Percentiles rank a stretch among this genome's conserved stretches.
These are phyloP conservation scores for Epinotia demarniana DNA, from an alignment of 2,888 invertebrate genomes.

Conservation along the genomic window DNA sequence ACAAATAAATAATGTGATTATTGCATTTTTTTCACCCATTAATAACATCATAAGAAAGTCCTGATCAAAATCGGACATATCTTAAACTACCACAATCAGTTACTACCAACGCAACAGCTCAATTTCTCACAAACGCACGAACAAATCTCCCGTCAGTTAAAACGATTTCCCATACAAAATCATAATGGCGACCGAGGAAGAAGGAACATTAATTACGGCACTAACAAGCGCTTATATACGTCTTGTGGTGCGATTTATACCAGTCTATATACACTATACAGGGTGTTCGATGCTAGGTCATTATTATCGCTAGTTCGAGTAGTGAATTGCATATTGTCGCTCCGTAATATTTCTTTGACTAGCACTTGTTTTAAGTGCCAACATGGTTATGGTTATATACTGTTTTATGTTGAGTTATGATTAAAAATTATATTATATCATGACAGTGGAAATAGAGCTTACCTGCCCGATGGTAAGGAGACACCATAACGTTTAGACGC, in stretches of 20 bases:
- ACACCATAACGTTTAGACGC: too few relatives aligned
- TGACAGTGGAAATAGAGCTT: too few relatives aligned
- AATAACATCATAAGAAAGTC: background rate
- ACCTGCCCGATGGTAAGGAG: too few relatives aligned
- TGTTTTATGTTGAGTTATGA: too few relatives aligned
- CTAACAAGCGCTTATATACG: conserved; percentile 32
- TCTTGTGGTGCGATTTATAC: conserved; percentile 23
- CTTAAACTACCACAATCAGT: conserved; percentile 5
- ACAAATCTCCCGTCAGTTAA: conserved; percentile 39
- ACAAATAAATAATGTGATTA: too few relatives aligned
- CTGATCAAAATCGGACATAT: background rate
- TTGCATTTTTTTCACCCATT: background rate
- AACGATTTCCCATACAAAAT: conserved; percentile 44
- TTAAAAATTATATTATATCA: too few relatives aligned
- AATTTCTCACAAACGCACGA: conserved; percentile 35
- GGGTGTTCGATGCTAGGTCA: background rate
- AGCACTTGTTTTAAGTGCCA: too few relatives aligned
- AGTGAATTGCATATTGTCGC: too few relatives aligned
- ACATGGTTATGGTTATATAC: too few relatives aligned
- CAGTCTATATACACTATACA: background rate
- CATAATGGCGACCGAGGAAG: conserved; percentile 37
- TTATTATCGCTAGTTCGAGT: background rate
- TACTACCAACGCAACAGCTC: conserved; percentile 30
- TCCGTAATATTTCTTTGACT: too few relatives aligned
- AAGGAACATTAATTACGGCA: conserved; percentile 38